Conservation (phyloP, 2,113 vertebrate species). For the Philantomba maxwellii region DNA sequence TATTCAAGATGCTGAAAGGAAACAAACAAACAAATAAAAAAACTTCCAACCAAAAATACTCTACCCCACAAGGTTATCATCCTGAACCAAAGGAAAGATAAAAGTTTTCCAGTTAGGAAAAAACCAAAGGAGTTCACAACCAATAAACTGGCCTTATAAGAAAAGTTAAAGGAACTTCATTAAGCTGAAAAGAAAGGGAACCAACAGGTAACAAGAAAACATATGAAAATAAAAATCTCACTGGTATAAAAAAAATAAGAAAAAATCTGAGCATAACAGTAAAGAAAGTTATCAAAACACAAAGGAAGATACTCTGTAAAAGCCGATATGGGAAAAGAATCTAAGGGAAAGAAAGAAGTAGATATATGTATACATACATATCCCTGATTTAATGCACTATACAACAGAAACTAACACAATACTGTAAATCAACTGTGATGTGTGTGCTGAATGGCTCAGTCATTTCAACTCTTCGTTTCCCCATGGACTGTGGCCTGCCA, state of each 20-base stretch:
- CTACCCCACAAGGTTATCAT: neutral
- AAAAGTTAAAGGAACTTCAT: neutral
- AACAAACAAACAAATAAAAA: neutral
- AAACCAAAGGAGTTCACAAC: neutral
- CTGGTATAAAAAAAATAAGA: neutral
- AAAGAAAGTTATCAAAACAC: neutral
- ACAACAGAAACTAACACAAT: neutral
- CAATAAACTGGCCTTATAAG: neutral
- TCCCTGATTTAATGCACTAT: neutral
- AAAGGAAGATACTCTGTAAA: neutral
- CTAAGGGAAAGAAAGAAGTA: neutral
- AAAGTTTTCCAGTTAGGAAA: neutral
- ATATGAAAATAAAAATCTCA: neutral
- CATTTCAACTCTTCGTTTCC: neutral
- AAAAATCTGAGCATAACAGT: neutral
- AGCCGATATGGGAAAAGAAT: neutral
- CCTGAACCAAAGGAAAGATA: neutral
- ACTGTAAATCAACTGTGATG: neutral
- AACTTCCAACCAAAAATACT: neutral
- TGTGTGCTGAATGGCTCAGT: neutral
- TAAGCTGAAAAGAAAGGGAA: neutral
- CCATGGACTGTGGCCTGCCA: neutral
- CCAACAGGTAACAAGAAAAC: neutral
- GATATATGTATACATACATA: neutral
- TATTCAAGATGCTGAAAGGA: neutral